Percentiles rank a stretch among this genome's conserved stretches.
phyloP scores from a whole-genome alignment of 1,140 invertebrate species.

The Zeugodacus cucurbitae region DNA sequence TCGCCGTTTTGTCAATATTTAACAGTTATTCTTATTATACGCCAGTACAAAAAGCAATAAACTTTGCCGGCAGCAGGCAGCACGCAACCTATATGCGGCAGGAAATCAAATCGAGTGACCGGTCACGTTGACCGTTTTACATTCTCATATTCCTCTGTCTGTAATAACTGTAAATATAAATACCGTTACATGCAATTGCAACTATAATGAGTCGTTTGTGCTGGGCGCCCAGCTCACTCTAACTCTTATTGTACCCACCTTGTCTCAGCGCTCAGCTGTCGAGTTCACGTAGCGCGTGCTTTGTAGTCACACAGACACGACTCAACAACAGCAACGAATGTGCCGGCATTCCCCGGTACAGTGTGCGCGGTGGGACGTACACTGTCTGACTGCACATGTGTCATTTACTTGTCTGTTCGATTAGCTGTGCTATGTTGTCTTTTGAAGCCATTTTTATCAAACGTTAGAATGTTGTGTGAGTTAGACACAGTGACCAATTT shows the following conservation, averaged over 20 bases:
- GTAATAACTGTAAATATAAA: background rate
- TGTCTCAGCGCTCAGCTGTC: no score
- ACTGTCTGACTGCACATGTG: background rate
- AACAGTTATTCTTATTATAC: background rate
- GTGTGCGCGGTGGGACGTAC: background rate
- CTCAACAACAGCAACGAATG: background rate
- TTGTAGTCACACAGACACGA: background rate
- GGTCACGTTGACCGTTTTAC: background rate
- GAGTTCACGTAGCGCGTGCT: no score
- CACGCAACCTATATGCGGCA: background rate
- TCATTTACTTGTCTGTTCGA: background rate
- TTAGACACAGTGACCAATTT: background rate
- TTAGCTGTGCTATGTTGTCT: background rate
- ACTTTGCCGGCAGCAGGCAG: background rate
- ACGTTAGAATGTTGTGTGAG: background rate
- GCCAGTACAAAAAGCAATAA: background rate
- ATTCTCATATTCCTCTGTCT: background rate
- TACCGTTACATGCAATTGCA: background rate
- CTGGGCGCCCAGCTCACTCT: no score
- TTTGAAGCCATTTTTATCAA: background rate
- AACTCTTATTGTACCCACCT: background rate
- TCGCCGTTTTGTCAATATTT: background rate
- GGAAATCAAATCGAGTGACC: slow-evolving; percentile 1
- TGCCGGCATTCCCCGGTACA: background rate
- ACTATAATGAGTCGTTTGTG: background rate